Evolutionary conservation across 2,113 vertebrate genomes (phyloP), one percentile per base, ranked within the genome.

Genomic region (Daphoenositta chrysoptera): DNA sequence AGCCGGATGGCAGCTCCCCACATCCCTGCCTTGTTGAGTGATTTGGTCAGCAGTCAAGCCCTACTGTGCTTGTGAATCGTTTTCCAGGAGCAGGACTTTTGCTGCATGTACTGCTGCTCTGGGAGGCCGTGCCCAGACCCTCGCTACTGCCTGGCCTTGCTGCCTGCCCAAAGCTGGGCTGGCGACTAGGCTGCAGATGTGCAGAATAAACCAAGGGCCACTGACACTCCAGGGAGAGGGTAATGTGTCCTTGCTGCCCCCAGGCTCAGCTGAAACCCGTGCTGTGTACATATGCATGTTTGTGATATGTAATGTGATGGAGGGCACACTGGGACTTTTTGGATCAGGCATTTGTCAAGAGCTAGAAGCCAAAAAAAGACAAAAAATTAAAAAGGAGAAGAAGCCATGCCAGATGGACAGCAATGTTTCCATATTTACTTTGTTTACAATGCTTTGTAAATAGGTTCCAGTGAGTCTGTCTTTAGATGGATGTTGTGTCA

Each of bases 361-460:
- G 96, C 97, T 97, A 96, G 82, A 97, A 94, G 94, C 97, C 97
- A 96, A 97, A 98, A 96, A 96, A 92, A 92, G 82, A 90, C 44
- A 91, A 91, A 70, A 96, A 87, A 92, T 82, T 65, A 71, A 90
- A 96, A 96, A 98, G 98, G 98, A 98, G 97, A 96, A 81, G 96
- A 98, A 98, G 98, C 98, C 98, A 98, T 98, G 98, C 96, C 92
- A 70, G 96, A 92, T 93, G 42, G 77, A 97, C 91, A 97, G 95
- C 96, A 95, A 96, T 94, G 96, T 97, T 97, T 97, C 92, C 87
- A 69, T 94, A 97, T 95, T 94, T 97, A 94, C 94, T 97, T 97
- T 97, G 97, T 98, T 98, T 98, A 98, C 97, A 97, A 75, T 93
- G 88, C 83, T 98, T 96, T 98, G 93, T 95, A 97, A 96, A 97